phyloP scores from a whole-genome alignment of 53 echinoderm and acorn worm genomes.

The Echinarachnius parma region DNA sequence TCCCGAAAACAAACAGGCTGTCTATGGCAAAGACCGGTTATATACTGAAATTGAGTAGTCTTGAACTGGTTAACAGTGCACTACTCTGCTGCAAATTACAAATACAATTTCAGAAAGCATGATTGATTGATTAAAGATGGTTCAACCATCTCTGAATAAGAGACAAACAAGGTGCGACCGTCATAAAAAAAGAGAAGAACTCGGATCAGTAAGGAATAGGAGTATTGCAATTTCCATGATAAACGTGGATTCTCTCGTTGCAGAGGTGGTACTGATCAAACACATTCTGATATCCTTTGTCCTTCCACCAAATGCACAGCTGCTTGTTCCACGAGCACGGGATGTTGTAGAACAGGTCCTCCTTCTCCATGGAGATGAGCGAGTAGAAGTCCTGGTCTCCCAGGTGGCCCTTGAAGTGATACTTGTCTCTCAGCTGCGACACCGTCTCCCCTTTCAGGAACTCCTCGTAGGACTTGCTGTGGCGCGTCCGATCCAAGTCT shows the following conservation, averaged over 20 bases:
- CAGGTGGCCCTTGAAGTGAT: slow-evolving; percentile 83
- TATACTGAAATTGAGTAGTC: too few species aligned
- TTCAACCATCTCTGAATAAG: too few species aligned
- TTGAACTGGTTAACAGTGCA: too few species aligned
- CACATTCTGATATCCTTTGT: slow-evolving; percentile 78
- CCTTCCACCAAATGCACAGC: slow-evolving; percentile 86
- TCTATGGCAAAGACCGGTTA: too few species aligned
- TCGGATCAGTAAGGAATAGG: slow-evolving; percentile 58
- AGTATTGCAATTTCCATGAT: slow-evolving; percentile 97
- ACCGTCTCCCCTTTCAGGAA: slow-evolving; percentile 42
- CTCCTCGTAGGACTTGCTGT: slow-evolving; percentile 47
- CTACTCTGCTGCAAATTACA: too few species aligned
- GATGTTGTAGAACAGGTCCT: slow-evolving; percentile 76
- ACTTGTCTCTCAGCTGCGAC: slow-evolving; percentile 56
- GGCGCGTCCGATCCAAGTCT: slow-evolving; percentile 66
- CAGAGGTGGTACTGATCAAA: slow-evolving; percentile 84
- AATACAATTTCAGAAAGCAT: too few species aligned
- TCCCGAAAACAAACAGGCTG: too few species aligned
- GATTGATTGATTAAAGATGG: too few species aligned
- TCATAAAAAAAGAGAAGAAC: too few species aligned
- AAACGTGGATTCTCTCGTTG: slow-evolving; percentile 71
- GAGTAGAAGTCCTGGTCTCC: slow-evolving; percentile 96
- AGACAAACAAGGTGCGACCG: too few species aligned
- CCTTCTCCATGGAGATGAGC: slow-evolving; percentile 69
- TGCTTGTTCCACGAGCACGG: slow-evolving; percentile 95